Evolutionary conservation across 2,797 vertebrate species (phyloP), one percentile per base, ranked within the genome.

Genomic region (Semaprochilodus insignis): DNA sequence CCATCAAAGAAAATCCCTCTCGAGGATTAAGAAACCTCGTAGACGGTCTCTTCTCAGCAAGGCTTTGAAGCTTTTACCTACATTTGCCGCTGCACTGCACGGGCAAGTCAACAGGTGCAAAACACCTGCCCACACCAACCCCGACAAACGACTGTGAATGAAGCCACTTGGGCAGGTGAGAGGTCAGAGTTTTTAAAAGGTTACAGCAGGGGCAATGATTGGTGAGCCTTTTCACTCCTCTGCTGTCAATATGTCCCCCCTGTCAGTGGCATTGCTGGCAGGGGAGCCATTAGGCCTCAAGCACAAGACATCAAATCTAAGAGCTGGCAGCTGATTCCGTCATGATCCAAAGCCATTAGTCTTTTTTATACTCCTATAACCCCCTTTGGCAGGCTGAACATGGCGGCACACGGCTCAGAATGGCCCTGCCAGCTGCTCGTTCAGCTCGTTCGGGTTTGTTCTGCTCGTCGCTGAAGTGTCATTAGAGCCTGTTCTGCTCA

Each of bases 381-480:
- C 80, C 69, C 77, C 69, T 78, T 57, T 52, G 77, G 60, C 51
- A 78, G 80, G 25, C 81, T 51, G 48, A 81, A 74, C 55, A 60
- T 60, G 59, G 44, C 52, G 34, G 34, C 62, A 62, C 59, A 15
- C 59, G 63, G 74, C 59, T 34, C 63, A 44, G 72, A 86, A 74
- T 65, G 78, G 54, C 67, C 66, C 84, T 85, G 85, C 88, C 86
- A 89, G 84, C 85, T 90, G 86, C 69, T 80, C 65, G 62, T 79
- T 82, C 81, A 81, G 82, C 81, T 87, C 52, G 81, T 88, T 81
- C 83, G 79, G 86, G 81, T 88, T 63, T 74, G 76, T 85, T 55
- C 34, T 21, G 83, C 83, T 67, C 25, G 25, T 83, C 85, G 59
- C 88, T 85, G 69, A 89, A 88, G 86, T 85, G 81, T 87, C 83